phyloP scores from a whole-genome alignment of 2,797 vertebrate species.

The Pogoniulus pusillus region DNA sequence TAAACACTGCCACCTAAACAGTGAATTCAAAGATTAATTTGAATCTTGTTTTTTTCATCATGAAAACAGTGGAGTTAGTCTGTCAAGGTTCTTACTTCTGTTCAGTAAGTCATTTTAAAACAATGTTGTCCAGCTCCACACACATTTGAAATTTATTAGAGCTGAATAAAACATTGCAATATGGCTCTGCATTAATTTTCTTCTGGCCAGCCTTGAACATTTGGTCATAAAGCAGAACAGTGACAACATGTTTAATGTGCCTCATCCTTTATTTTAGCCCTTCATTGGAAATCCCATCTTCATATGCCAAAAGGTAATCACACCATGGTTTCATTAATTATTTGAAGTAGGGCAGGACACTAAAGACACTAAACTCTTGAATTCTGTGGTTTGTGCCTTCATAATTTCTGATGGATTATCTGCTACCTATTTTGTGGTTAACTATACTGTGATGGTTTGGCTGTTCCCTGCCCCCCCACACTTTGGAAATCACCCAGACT shows the following conservation, averaged over 20 bases:
- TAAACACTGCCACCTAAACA: not conserved
- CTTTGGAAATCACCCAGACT: too few species aligned
- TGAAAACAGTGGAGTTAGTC: not conserved
- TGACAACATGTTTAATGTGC: not conserved
- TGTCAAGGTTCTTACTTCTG: not conserved
- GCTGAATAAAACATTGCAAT: not conserved
- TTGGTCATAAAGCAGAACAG: not conserved
- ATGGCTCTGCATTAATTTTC: not conserved
- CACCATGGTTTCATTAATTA: not conserved
- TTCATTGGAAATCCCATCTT: not conserved
- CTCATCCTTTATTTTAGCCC: not conserved
- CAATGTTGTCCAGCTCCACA: not conserved
- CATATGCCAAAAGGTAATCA: not conserved
- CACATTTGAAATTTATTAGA: not conserved
- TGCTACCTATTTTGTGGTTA: not conserved
- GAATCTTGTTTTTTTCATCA: not conserved
- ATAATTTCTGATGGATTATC: not conserved
- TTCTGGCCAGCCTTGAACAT: not conserved
- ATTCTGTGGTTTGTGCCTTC: not conserved
- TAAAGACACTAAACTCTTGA: not conserved
- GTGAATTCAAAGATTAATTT: not conserved
- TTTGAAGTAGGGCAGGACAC: not conserved
- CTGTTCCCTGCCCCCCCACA: too few species aligned
- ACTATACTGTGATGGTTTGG: too few species aligned
- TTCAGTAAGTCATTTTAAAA: accelerated